Conservation (phyloP, 2,888 invertebrate genomes). For the Drosophila robusta region DNA sequence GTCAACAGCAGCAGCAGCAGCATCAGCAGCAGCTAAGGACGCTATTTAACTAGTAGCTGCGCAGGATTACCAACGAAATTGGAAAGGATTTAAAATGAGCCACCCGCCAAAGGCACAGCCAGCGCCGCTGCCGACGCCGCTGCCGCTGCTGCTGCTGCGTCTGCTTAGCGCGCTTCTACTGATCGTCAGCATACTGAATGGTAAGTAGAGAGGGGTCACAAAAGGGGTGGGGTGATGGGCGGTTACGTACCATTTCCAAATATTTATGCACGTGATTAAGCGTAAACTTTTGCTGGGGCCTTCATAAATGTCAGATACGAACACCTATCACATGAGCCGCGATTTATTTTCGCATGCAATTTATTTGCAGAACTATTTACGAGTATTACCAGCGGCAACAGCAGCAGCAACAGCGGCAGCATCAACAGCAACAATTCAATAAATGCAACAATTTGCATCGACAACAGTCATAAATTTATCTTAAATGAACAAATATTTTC, state of each 20-base stretch:
- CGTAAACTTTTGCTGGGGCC: conserved; percentile 30
- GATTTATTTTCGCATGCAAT: conserved; percentile 67
- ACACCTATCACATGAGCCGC: conserved; percentile 59
- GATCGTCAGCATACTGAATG: conserved; percentile 49
- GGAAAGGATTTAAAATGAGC: conserved; percentile 81
- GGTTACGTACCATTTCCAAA: conserved; percentile 31
- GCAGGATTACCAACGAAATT: conserved; percentile 68
- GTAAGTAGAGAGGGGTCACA: conserved; percentile 43
- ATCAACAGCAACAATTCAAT: conserved; percentile 65
- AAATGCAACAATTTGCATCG: conserved; percentile 77
- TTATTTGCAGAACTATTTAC: conserved; percentile 76
- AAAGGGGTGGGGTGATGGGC: too few species aligned
- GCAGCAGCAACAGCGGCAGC: conserved; percentile 22
- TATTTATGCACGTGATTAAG: conserved; percentile 74
- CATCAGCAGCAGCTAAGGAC: conserved; percentile 31
- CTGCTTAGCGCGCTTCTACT: conserved; percentile 42
- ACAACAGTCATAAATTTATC: conserved; percentile 79
- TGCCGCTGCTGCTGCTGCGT: conserved; percentile 27
- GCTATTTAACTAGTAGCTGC: conserved; percentile 59
- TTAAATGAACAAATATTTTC: conserved; percentile 80
- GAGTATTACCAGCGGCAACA: conserved; percentile 46
- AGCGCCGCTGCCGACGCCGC: conserved; percentile 9
- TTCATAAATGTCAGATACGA: conserved; percentile 51
- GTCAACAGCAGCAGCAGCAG: conserved; percentile 30
- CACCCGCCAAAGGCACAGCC: conserved; percentile 16